phyloP scores from a whole-genome alignment of 2,113 vertebrate species.

The Solenodon paradoxus region DNA sequence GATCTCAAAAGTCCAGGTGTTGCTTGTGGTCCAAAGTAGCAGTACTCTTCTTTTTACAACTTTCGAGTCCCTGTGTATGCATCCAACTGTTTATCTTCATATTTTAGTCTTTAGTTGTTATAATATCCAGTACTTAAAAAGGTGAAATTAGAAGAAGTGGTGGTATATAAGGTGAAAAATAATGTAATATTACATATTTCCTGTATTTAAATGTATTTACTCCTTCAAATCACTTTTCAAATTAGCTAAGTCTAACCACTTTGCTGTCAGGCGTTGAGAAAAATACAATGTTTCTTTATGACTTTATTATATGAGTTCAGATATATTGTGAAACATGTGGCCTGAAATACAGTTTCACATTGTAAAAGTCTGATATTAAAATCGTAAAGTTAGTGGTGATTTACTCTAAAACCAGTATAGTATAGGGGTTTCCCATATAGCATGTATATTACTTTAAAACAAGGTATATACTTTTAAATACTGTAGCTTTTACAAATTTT shows the following conservation, averaged over 20 bases:
- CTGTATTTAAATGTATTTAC: slow-evolving; percentile 20
- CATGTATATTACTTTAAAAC: background rate
- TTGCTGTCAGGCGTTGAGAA: background rate
- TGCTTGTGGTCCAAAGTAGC: slow-evolving; percentile 50
- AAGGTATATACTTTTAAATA: background rate
- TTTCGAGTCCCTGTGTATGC: background rate
- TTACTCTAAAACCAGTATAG: background rate
- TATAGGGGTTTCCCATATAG: background rate
- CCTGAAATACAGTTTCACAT: background rate
- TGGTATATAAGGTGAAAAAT: background rate
- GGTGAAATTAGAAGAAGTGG: background rate
- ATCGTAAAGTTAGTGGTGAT: slow-evolving; percentile 4
- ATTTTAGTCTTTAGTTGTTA: background rate
- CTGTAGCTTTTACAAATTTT: slow-evolving; percentile 1
- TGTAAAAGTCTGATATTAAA: slow-evolving; percentile 9
- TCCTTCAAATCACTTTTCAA: slow-evolving; percentile 23
- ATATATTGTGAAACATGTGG: background rate
- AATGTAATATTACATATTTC: background rate
- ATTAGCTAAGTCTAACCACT: slow-evolving; percentile 12
- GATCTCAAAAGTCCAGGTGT: slow-evolving; percentile 56
- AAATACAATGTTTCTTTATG: background rate
- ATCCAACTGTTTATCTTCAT: background rate
- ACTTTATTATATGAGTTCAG: background rate
- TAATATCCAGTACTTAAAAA: background rate
- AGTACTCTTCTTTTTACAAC: slow-evolving; percentile 11